phyloP scores from a whole-genome alignment of 64 coral and sea anemone genomes.

The Astreopora myriophthalma region DNA sequence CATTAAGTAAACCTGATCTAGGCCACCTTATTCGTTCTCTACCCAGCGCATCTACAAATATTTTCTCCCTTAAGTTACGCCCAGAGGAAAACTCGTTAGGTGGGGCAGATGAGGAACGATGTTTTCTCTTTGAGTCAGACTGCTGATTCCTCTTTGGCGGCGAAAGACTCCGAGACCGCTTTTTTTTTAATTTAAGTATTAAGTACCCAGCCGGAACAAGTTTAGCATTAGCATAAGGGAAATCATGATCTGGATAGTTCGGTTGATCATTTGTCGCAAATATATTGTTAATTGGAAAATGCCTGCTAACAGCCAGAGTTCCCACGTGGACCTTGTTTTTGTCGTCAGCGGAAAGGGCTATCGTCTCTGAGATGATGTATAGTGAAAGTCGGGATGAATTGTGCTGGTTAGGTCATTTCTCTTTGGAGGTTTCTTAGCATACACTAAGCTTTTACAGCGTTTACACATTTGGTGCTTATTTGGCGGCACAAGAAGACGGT shows the following conservation, averaged over 20 bases:
- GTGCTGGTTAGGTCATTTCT: background rate
- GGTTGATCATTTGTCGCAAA: background rate
- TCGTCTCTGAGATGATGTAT: background rate
- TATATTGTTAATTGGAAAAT: background rate
- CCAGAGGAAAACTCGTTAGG: background rate
- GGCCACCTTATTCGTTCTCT: background rate
- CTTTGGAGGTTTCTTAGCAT: background rate
- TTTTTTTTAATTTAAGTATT: background rate
- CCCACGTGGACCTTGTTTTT: background rate
- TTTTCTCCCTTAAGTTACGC: background rate
- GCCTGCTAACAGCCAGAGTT: background rate
- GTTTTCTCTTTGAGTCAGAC: background rate
- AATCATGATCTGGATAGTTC: background rate
- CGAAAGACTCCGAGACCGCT: background rate
- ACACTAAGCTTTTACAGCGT: background rate
- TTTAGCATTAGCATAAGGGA: background rate
- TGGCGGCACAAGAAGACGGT: background rate
- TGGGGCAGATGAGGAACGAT: background rate
- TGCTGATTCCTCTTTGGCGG: background rate
- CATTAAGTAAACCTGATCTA: background rate
- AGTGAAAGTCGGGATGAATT: conserved; percentile 5
- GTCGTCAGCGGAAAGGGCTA: background rate
- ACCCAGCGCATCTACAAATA: background rate
- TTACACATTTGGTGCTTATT: background rate
- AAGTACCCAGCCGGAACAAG: background rate